Evolutionary conservation across 1,140 invertebrate genomes (phyloP), one percentile per base, ranked within the genome.

Genomic region (Macrocentrus cingulum): DNA sequence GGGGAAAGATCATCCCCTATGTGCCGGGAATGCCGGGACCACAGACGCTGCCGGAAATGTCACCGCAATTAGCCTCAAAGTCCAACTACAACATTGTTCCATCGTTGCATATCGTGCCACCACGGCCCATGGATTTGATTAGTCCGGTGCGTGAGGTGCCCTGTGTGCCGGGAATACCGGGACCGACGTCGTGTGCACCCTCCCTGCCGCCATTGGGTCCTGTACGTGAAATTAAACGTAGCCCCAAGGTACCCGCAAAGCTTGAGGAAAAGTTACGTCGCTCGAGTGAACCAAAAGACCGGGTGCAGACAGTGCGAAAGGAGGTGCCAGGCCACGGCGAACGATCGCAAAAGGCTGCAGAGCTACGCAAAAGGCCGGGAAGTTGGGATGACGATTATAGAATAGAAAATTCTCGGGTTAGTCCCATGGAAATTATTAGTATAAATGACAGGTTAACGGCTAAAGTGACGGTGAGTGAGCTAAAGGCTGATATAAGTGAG

Each of bases 11-110:
- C 6, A 89, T 92, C 64, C 88, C 89, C 2, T 88, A 90, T 72
- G 90, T 93, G 3, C 91, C 91, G 1, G 91, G 91, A 8, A 94
- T 94, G 72, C 91, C 91, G 0, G 91, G 91, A 29, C 91, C 91
- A 1, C 86, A 88, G 59, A 86, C 82, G 9, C 70, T 82, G 2
- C 57, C 65, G 7, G 78, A 75, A 68, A 75, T 76, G 71, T 71
- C 74, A 18, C 46, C 65, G n/a, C 56, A 44, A 64, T 39, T 66
- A 19, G 62, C 64, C 23, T 68, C 68, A 7, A 23, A 66, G 2
- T 11, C 34, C 22, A 66, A 55, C 3, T 75, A 74, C 60, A 78
- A 76, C 51, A 66, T 76, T 23, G 70, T 75, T 44, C 69, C 74
- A 0, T n/a, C n/a, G n/a, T n/a, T 72, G 70, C 5, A 23, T 76